A percentile compares a stretch with the other conserved stretches of the same genome.
phyloP scores from a whole-genome alignment of 2,797 vertebrate genomes.

The Megaceryle alcyon region DNA sequence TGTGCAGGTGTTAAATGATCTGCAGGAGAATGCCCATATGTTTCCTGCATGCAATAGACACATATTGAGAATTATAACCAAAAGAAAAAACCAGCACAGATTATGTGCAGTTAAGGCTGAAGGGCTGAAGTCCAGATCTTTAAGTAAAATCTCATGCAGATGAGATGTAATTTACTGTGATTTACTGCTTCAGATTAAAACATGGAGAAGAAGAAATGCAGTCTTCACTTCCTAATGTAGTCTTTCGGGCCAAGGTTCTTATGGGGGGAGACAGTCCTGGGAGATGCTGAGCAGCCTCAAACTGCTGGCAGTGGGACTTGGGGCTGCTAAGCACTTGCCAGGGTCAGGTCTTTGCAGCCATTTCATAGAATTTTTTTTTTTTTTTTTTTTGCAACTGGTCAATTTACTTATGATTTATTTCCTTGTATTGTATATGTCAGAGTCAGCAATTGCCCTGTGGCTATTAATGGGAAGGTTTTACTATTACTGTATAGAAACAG shows the following conservation, averaged over 20 bases:
- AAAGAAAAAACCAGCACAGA: not conserved
- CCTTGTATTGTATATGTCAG: not conserved
- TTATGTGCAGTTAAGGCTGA: not conserved
- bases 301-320: not conserved
- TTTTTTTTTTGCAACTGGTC: not conserved
- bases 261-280: not conserved
- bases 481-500: not conserved
- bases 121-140: slow-evolving; percentile 1
- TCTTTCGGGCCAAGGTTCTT: not conserved
- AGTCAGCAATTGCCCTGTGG: not conserved
- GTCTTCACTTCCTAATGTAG: not conserved
- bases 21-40: slow-evolving; percentile 53
- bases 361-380: not conserved
- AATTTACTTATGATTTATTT: slow-evolving; percentile 18
- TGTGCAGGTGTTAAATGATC: slow-evolving; percentile 66
- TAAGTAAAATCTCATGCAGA: not conserved
- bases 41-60: slow-evolving; percentile 4
- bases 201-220: not conserved
- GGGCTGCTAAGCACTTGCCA: not conserved
- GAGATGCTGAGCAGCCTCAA: not conserved
- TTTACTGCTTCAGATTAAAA: not conserved
- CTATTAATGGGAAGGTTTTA: not conserved
- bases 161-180: slow-evolving; percentile 1
- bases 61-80: not conserved
- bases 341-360: not conserved